phyloP scores from a whole-genome alignment of 2,113 vertebrate genomes.

The Mungos mungo region DNA sequence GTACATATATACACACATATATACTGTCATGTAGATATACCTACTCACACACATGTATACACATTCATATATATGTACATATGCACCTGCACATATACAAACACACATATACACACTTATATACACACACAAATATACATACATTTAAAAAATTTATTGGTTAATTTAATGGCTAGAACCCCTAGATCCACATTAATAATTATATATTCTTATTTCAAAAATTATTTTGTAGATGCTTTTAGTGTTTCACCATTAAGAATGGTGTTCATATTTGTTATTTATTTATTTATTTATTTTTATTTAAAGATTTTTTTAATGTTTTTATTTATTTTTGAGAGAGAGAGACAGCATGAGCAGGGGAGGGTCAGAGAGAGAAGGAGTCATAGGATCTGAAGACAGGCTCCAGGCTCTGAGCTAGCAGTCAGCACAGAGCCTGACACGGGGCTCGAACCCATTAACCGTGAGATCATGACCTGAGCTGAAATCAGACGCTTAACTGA shows the following conservation, averaged over 20 bases:
- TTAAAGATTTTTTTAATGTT: too few species aligned
- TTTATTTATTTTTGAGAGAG: too few species aligned
- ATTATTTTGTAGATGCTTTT: constrained; percentile 4
- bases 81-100: background rate
- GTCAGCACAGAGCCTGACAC: too few species aligned
- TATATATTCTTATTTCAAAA: background rate
- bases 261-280: background rate
- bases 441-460: too few species aligned
- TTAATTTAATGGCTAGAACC: background rate
- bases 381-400: too few species aligned
- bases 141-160: background rate
- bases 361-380: too few species aligned
- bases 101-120: background rate
- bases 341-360: too few species aligned
- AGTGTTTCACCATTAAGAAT: background rate
- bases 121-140: background rate
- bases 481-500: too few species aligned
- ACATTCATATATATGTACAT: background rate
- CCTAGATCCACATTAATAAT: background rate
- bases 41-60: background rate
- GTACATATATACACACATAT: background rate
- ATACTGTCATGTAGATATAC: background rate
- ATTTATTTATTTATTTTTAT: too few species aligned
- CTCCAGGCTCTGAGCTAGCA: too few species aligned
- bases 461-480: too few species aligned